These are phyloP conservation scores for Sciurus niger DNA, from an alignment of 2,113 vertebrate genomes.

Conservation along the genomic window DNA sequence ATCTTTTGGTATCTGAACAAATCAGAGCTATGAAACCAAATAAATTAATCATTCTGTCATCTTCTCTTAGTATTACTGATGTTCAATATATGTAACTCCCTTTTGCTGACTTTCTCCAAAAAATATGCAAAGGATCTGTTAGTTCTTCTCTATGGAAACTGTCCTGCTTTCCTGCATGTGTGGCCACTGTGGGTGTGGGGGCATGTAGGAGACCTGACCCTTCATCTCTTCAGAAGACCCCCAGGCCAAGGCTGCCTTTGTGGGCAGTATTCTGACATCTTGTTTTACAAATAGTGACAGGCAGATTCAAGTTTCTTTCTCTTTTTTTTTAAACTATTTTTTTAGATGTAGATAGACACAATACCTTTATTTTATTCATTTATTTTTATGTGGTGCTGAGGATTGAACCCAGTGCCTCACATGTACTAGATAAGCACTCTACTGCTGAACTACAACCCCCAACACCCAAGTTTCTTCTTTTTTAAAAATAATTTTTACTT, in stretches of 20 bases:
- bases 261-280: not conserved
- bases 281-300: not conserved
- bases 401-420: too few species aligned
- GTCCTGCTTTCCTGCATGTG: not conserved
- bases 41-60: not conserved
- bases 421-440: too few species aligned
- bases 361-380: too few species aligned
- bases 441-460: too few species aligned
- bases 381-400: too few species aligned
- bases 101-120: not conserved
- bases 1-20: not conserved
- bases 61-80: not conserved
- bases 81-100: not conserved
- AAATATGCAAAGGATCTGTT: not conserved
- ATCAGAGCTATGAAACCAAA: not conserved
- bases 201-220: not conserved
- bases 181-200: not conserved
- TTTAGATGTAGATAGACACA: too few species aligned
- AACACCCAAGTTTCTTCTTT: not conserved
- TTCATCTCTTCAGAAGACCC: not conserved
- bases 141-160: not conserved
- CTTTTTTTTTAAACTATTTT: not conserved
- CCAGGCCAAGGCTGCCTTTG: not conserved
- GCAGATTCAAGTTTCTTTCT: not conserved
- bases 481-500: constrained; percentile 18